phyloP scores from a whole-genome alignment of 1,140 invertebrate genomes.

The Semibalanus balanoides region DNA sequence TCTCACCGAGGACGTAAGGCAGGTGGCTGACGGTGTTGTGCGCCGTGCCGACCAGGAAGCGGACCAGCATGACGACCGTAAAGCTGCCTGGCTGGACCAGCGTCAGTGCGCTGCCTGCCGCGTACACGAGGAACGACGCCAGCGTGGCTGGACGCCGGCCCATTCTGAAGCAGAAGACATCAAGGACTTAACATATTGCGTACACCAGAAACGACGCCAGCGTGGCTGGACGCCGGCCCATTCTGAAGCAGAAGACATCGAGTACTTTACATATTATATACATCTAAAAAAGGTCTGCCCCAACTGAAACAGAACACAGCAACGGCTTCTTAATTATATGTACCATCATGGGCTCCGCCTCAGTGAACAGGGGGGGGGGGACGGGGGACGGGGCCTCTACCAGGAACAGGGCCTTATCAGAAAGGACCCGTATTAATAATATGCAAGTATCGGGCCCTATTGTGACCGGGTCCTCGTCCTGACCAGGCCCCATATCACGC shows the following conservation, averaged over 20 bases:
- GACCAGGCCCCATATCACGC: too few species aligned
- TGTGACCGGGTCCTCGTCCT: too few species aligned
- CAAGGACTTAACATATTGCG: background rate
- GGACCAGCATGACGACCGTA: conserved; percentile 14
- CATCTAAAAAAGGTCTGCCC: conserved; percentile 18
- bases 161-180: conserved; percentile 13
- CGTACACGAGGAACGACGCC: conserved; percentile 17
- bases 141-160: conserved; percentile 19
- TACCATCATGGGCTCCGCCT: too few species aligned
- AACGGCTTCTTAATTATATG: too few species aligned
- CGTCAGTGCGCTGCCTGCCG: conserved; percentile 16
- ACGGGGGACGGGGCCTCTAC: too few species aligned
- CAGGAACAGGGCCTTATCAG: too few species aligned
- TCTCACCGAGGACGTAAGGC: conserved; percentile 24
- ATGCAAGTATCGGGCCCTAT: too few species aligned
- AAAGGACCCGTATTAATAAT: too few species aligned
- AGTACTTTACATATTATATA: conserved; percentile 1
- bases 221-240: conserved; percentile 19
- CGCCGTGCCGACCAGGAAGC: conserved; percentile 22
- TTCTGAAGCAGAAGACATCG: conserved; percentile 12
- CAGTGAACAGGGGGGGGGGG: too few species aligned
- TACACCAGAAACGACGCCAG: conserved; percentile 16
- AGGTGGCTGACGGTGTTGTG: conserved; percentile 23
- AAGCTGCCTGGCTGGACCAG: conserved; percentile 19
- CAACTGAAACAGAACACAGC: conserved; percentile 14